Conservation (phyloP, 2,888 invertebrate genomes). For the Aphidoletes aphidimyza region DNA sequence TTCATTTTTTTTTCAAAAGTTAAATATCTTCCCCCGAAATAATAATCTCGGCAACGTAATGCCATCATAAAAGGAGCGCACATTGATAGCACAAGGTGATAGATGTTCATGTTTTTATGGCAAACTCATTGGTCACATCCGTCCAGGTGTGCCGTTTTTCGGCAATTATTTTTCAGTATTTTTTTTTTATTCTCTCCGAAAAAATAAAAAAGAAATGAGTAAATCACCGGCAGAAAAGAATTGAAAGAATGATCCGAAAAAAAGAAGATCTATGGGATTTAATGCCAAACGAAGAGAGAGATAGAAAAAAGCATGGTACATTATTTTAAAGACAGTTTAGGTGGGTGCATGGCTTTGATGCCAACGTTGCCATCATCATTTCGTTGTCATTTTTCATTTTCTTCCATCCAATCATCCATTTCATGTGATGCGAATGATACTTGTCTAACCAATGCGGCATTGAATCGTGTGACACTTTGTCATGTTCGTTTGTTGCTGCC, state of each 20-base stretch:
- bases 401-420: background rate
- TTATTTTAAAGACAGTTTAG: conserved; percentile 15
- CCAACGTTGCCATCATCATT: conserved; percentile 36
- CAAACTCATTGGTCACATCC: conserved; percentile 49
- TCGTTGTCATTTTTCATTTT: conserved; percentile 50
- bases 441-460: conserved; percentile 9
- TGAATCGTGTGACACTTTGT: conserved; percentile 1
- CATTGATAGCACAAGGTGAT: conserved; percentile 16
- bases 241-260: conserved; percentile 34
- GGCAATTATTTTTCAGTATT: conserved; percentile 53
- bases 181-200: background rate
- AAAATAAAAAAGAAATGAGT: conserved; percentile 33
- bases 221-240: conserved; percentile 47
- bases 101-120: conserved; percentile 13
- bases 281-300: background rate
- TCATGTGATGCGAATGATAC: background rate
- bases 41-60: background rate
- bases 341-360: conserved; percentile 35
- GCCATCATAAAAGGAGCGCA: background rate
- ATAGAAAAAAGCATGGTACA: conserved; percentile 44
- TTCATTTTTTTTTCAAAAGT: background rate
- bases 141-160: conserved; percentile 53
- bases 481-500: background rate
- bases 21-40: background rate
- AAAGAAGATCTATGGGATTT: background rate